Base-by-base conservation (phyloP, 1,140 invertebrate species). In the Drosophila guanche region DNA sequence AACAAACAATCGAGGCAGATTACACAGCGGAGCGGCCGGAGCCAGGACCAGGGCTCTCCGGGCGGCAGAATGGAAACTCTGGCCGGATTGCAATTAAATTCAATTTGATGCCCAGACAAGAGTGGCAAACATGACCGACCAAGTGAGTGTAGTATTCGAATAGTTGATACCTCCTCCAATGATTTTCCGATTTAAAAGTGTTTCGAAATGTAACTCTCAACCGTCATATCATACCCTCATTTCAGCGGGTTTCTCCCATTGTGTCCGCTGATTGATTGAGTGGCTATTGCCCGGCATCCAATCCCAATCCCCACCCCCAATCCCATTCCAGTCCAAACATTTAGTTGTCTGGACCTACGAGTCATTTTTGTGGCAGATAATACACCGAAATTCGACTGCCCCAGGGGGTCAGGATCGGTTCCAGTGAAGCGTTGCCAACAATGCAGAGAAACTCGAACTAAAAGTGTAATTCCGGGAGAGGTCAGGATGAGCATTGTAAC, bases 61-160 rank as follows among this genome's bases (percentile, higher is more conserved):
- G 16, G 29, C 47, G 61, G 37, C 25, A 56, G 57, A 2, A 23
- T 20, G 41, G 3, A 53, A 46, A 46, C 25, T 29, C 46, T 40
- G 56, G 57, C 56, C 53, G 55, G 54, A 14, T 58, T 71, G 83
- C 70, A 86, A 88, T 86, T 81, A 81, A 81, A 86, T 88, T 81
- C 77, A 88, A 86, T 81, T 86, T 78, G 69, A 85, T 80, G 53
- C 51, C 37, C 76, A 66, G 68, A 66, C 53, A 56, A 67, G 55
- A 48, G 55, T 63, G 47, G 60, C 61, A 58, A 69, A 16, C 54
- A 56, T 23, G 52, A 73, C 56, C 43, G 23, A 40, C 50, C 23
- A 42, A n/a, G 8, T 12, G 33, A 8, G 33, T 37, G 10, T 37
- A 4, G 33, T 37, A 37, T 37, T 4, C 33, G 33, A 37, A 37